A percentile compares a stretch with the other conserved stretches of the same genome.
These are phyloP conservation scores for Platycercus adscitus DNA, from an alignment of 2,113 vertebrate species.

Conservation along the genomic window DNA sequence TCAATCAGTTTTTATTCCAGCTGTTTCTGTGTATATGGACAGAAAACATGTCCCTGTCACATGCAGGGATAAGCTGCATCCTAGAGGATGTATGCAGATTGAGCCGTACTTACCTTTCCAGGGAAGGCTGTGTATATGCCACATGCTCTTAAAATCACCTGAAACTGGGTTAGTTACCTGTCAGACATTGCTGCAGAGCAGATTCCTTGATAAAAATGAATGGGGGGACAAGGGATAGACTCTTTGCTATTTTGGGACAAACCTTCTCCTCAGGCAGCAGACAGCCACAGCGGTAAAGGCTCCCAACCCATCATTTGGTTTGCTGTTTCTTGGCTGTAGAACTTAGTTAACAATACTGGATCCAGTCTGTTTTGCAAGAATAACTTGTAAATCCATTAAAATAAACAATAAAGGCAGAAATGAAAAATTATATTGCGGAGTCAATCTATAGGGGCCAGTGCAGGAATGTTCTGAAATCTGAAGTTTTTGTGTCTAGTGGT, in stretches of 20 bases:
- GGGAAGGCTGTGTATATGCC: not conserved
- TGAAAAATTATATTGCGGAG: not conserved
- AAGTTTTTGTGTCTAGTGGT: not conserved
- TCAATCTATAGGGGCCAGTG: not conserved
- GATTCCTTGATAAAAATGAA: conserved; percentile 29
- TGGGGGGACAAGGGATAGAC: not conserved
- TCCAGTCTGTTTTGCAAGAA: not conserved
- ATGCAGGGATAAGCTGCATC: not conserved
- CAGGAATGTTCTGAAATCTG: not conserved
- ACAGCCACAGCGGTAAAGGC: not conserved
- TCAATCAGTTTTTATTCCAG: not conserved
- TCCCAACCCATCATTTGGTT: conserved; percentile 4
- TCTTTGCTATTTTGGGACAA: conserved; percentile 43
- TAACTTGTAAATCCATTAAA: not conserved
- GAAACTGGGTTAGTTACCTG: conserved; percentile 52
- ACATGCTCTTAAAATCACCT: not conserved
- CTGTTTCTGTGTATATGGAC: not conserved
- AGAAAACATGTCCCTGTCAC: not conserved
- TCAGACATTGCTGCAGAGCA: not conserved
- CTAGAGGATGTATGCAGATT: not conserved
- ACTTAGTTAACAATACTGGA: conserved; percentile 31
- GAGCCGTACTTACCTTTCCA: not conserved
- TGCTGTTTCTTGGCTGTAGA: conserved; percentile 28
- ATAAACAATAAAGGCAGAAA: conserved; percentile 15
- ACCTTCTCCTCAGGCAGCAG: not conserved